These are phyloP conservation scores for Motacilla alba DNA, from an alignment of 2,113 vertebrate genomes.

Conservation along the genomic window DNA sequence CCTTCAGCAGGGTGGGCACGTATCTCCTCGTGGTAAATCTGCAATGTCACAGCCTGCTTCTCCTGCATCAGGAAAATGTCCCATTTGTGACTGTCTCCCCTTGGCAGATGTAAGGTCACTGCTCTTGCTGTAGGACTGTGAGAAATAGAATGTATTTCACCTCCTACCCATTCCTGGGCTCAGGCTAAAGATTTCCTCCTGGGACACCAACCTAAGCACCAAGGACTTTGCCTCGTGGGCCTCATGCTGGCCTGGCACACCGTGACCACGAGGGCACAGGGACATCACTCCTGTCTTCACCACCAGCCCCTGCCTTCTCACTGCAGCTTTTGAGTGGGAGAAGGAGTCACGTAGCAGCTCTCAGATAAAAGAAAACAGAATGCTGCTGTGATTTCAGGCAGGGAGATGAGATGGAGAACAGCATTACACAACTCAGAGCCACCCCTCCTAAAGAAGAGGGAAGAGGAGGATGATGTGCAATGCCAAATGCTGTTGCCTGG, in stretches of 20 bases:
- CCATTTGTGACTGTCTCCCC: neutral
- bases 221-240: neutral
- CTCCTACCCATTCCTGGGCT: neutral
- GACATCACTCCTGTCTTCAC: neutral
- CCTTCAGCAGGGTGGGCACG: neutral
- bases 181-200: neutral
- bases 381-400: neutral
- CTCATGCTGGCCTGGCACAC: neutral
- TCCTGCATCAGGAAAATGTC: neutral
- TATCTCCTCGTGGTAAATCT: neutral
- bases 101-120: neutral
- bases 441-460: neutral
- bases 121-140: neutral
- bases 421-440: neutral
- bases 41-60: rapidly evolving
- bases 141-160: neutral
- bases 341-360: neutral
- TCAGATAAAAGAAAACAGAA: neutral
- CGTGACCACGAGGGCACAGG: rapidly evolving
- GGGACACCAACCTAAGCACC: neutral
- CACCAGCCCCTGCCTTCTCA: neutral
- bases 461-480: neutral
- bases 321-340: neutral
- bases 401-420: neutral
- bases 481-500: neutral